These are phyloP conservation scores for Dysdera silvatica DNA, from an alignment of 1,140 invertebrate genomes.

Conservation along the genomic window DNA sequence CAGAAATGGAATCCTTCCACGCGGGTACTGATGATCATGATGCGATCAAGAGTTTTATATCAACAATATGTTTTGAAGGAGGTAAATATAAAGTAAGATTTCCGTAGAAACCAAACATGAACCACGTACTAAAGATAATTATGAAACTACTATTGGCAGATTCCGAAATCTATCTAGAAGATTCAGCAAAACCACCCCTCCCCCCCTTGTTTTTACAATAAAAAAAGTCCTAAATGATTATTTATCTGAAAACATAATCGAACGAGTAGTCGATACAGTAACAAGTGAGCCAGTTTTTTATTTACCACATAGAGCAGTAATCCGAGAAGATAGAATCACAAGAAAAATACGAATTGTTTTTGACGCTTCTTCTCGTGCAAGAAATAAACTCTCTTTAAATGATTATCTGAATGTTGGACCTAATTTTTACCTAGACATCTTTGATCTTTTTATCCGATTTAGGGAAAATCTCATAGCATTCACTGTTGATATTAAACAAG, in stretches of 20 bases:
- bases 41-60: not conserved
- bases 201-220: not conserved
- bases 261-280: not conserved
- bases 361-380: not conserved
- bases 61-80: not conserved
- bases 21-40: not conserved
- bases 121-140: not conserved
- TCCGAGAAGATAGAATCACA: constrained; percentile 19
- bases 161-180: not conserved
- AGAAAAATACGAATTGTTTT: not conserved
- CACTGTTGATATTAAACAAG: not conserved
- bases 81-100: not conserved
- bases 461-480: not conserved
- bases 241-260: not conserved
- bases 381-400: not conserved
- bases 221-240: not conserved
- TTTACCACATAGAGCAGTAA: constrained; percentile 35
- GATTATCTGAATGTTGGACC: not conserved
- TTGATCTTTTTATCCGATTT: not conserved
- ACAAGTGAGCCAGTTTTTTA: constrained; percentile 11
- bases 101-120: not conserved
- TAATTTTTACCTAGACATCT: not conserved
- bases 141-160: not conserved
- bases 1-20: not conserved
- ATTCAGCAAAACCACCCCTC: not conserved